Conservation (phyloP, 2,888 invertebrate genomes). For the Dasysyrphus albostriatus region DNA sequence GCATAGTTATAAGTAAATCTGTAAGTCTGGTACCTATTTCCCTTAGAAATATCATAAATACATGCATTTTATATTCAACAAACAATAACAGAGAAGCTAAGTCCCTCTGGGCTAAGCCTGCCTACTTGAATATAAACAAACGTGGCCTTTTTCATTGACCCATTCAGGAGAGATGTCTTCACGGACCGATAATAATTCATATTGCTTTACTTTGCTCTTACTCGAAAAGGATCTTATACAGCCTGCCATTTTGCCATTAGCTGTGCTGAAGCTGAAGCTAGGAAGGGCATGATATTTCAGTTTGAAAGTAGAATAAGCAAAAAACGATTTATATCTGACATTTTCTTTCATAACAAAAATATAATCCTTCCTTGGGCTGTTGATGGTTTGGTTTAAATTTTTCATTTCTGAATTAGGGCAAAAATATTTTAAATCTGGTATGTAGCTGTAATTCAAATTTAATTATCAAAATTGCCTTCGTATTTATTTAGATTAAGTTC, state of each 20-base stretch:
- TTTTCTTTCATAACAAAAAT: slow-evolving; percentile 36
- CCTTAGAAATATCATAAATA: too few relatives aligned
- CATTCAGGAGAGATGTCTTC: neutral
- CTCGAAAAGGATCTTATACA: slow-evolving; percentile 4
- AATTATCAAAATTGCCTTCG: slow-evolving; percentile 69
- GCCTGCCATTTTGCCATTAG: neutral
- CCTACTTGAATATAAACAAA: neutral
- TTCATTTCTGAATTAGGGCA: slow-evolving; percentile 9
- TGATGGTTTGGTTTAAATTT: slow-evolving; percentile 34
- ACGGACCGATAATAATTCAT: slow-evolving; percentile 18
- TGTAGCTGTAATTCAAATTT: slow-evolving; percentile 61
- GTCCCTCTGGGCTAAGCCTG: neutral
- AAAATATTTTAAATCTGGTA: slow-evolving; percentile 18
- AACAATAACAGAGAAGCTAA: neutral
- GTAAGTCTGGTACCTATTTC: too few relatives aligned
- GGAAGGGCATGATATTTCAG: neutral
- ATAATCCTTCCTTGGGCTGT: slow-evolving; percentile 40
- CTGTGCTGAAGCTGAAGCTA: neutral
- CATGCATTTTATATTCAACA: neutral
- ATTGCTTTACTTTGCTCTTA: slow-evolving; percentile 11
- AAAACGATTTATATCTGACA: slow-evolving; percentile 50
- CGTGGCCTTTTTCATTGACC: slow-evolving; percentile 3
- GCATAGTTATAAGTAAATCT: too few relatives aligned
- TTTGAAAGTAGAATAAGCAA: slow-evolving; percentile 12
- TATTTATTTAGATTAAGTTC: slow-evolving; percentile 31